A percentile compares a stretch with the other conserved stretches of the same genome.
Evolutionary conservation across 2,888 invertebrate species (phyloP).

Genomic region (Campaea margaritaria): DNA sequence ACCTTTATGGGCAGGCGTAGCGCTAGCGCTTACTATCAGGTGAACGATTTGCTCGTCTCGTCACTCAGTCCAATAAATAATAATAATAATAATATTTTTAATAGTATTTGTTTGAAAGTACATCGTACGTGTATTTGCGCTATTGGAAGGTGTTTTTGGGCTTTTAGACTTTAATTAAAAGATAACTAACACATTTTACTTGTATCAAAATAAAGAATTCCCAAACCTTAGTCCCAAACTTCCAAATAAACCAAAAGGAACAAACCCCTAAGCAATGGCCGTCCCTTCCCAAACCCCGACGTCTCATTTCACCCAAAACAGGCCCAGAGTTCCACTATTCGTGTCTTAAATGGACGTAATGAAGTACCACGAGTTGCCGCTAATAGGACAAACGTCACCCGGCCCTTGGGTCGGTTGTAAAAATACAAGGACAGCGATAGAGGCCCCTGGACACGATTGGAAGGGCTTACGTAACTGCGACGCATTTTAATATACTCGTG

Average conservation of each 20-base stretch:
- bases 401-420: slow-evolving; percentile 20
- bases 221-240: too few relatives aligned
- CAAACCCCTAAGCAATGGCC: background rate
- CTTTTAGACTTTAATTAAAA: too few relatives aligned
- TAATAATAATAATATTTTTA: too few relatives aligned
- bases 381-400: slow-evolving; percentile 18
- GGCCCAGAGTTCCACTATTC: slow-evolving; percentile 2
- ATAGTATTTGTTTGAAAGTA: too few relatives aligned
- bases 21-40: too few relatives aligned
- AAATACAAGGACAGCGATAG: slow-evolving; percentile 19
- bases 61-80: too few relatives aligned
- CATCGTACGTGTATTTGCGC: too few relatives aligned
- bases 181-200: too few relatives aligned
- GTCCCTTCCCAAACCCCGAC: background rate
- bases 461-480: slow-evolving; percentile 8
- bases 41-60: too few relatives aligned
- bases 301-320: slow-evolving; percentile 6
- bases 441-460: slow-evolving; percentile 14
- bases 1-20: too few relatives aligned
- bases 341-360: slow-evolving; percentile 21
- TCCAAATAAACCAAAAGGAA: background rate
- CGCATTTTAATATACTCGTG: background rate
- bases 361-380: slow-evolving; percentile 1
- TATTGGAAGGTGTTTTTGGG: too few relatives aligned
- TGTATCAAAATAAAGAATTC: too few relatives aligned